A percentile compares a stretch with the other conserved stretches of the same genome.
These are phyloP conservation scores for Paelopatides confundens DNA, from an alignment of 53 echinoderm and acorn worm species.

Conservation along the genomic window DNA sequence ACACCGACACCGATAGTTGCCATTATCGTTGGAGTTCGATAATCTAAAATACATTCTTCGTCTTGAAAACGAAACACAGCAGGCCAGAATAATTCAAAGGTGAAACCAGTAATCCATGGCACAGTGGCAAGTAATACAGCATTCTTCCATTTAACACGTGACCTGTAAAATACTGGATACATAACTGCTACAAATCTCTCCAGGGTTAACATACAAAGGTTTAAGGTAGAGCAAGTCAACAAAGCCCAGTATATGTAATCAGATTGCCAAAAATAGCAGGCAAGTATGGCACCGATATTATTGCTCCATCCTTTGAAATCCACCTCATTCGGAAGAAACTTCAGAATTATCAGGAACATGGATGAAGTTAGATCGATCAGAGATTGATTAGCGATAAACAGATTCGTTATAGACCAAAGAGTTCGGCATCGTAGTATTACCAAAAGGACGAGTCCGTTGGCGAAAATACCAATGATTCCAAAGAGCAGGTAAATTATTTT, in stretches of 20 bases:
- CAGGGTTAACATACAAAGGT: slow-evolving; percentile 35
- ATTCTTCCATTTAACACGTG: not conserved
- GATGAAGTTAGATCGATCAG: not conserved
- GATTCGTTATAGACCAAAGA: slow-evolving; percentile 14
- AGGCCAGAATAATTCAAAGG: slow-evolving; percentile 46
- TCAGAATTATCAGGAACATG: not conserved
- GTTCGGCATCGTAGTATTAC: not conserved
- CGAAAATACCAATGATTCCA: slow-evolving; percentile 15
- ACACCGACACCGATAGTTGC: slow-evolving; percentile 55
- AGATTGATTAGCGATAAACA: slow-evolving; percentile 17
- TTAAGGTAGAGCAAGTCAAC: slow-evolving; percentile 30
- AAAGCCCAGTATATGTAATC: slow-evolving; percentile 26
- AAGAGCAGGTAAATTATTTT: not conserved
- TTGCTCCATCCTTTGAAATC: not conserved
- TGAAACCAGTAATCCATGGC: slow-evolving; percentile 31
- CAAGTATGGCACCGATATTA: not conserved
- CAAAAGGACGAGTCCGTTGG: slow-evolving; percentile 3
- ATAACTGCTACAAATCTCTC: slow-evolving; percentile 52
- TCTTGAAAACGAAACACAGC: slow-evolving; percentile 25
- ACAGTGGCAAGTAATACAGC: not conserved
- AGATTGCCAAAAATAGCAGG: slow-evolving; percentile 26
- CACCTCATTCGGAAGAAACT: not conserved
- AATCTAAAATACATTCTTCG: slow-evolving; percentile 49
- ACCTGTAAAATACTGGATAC: slow-evolving; percentile 27
- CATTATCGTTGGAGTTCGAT: slow-evolving; percentile 42